These are phyloP conservation scores for Dasysyrphus albostriatus DNA, from an alignment of 2,888 invertebrate genomes.

Conservation along the genomic window DNA sequence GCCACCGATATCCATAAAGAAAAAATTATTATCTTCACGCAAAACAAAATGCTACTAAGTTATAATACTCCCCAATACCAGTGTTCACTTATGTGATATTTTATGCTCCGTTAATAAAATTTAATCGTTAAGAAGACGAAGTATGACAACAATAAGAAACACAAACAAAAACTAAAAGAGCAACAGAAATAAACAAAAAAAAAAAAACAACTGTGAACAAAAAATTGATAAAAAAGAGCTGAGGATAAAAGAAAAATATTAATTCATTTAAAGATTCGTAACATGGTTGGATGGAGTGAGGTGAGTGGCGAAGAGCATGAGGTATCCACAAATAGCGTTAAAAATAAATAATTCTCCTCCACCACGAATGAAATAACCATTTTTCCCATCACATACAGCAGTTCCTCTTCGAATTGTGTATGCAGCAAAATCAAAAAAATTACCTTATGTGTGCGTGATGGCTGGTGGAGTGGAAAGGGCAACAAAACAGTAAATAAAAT, in stretches of 20 bases:
- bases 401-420: constrained; percentile 28
- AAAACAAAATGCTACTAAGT: constrained; percentile 20
- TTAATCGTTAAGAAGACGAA: constrained; percentile 22
- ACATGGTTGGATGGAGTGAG: constrained; percentile 8
- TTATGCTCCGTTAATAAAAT: constrained; percentile 66
- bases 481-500: constrained; percentile 72
- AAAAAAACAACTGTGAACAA: not conserved
- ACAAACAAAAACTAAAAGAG: constrained; percentile 45
- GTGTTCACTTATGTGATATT: constrained; percentile 53
- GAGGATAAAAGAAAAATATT: constrained; percentile 50
- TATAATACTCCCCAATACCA: constrained; percentile 42
- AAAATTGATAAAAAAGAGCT: constrained; percentile 24
- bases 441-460: constrained; percentile 12
- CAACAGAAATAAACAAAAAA: constrained; percentile 13
- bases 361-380: constrained; percentile 40
- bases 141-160: constrained; percentile 57
- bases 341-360: constrained; percentile 45
- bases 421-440: constrained; percentile 19
- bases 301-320: not conserved
- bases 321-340: constrained; percentile 44
- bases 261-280: constrained; percentile 68
- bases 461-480: constrained; percentile 51
- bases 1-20: constrained; percentile 37
- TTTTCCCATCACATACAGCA: constrained; percentile 24
- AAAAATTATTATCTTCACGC: constrained; percentile 4